These are phyloP conservation scores for Callinectes sapidus DNA, from an alignment of 2,888 invertebrate genomes.

Conservation along the genomic window DNA sequence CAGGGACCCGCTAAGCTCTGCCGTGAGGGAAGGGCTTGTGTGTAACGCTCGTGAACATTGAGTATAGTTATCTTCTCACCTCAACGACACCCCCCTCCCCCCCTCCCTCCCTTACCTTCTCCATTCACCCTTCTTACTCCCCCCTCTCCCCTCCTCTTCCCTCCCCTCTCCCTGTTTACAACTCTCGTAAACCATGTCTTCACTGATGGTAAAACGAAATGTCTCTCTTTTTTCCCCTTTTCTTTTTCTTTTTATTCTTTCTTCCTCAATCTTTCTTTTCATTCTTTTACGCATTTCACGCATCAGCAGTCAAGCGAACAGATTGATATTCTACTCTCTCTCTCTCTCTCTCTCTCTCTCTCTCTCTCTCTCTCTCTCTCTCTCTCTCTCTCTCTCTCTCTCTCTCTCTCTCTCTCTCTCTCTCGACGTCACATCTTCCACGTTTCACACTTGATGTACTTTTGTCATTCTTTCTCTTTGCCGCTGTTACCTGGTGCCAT, in stretches of 20 bases:
- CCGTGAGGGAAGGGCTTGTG: no score
- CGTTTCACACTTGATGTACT: not conserved
- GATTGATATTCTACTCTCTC: not conserved
- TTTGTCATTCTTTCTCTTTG: not conserved
- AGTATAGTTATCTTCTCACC: conserved; percentile 1
- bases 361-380: not conserved
- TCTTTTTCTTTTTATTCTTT: not conserved
- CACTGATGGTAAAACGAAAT: not conserved
- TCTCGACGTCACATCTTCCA: not conserved
- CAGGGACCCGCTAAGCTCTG: no score
- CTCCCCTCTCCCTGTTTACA: not conserved
- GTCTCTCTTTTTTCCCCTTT: conserved; percentile 17
- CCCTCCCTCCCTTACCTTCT: not conserved
- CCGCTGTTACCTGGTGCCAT: not conserved
- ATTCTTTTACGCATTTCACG: conserved; percentile 22
- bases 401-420: conserved; percentile 13
- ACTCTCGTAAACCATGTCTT: conserved; percentile 14
- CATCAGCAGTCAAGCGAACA: conserved; percentile 10
- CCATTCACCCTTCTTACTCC: not conserved
- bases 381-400: conserved; percentile 30
- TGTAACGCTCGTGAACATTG: no score
- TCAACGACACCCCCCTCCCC: not conserved
- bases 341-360: conserved; percentile 30
- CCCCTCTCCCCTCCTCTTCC: not conserved
- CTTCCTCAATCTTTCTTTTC: not conserved